Conservation (phyloP, 2,797 vertebrate species). For the Lophius americanus region DNA sequence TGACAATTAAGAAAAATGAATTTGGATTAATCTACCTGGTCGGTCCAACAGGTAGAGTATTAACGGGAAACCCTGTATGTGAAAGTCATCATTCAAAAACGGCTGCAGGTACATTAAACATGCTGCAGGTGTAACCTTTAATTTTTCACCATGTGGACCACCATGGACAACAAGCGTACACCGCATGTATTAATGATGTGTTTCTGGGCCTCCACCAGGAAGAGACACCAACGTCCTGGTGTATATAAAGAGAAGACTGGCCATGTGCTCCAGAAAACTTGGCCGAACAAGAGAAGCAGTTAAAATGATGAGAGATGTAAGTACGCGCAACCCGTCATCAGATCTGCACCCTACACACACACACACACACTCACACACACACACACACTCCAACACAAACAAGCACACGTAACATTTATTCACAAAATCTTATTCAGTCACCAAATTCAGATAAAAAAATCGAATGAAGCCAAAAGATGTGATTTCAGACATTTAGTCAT, state of each 20-base stretch:
- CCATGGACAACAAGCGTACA: not conserved
- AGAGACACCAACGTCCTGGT: slow-evolving; percentile 98
- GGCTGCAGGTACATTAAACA: not conserved
- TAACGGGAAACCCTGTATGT: too few relatives aligned
- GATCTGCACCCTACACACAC: not conserved
- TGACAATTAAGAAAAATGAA: too few relatives aligned
- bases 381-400: slow-evolving; percentile 12
- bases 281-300: slow-evolving; percentile 97
- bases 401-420: not conserved
- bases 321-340: slow-evolving; percentile 55
- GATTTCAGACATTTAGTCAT: not conserved
- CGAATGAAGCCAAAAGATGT: not conserved
- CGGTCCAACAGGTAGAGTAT: too few relatives aligned
- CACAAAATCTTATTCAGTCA: too few relatives aligned
- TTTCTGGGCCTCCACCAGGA: slow-evolving; percentile 81
- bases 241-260: slow-evolving; percentile 96
- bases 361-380: slow-evolving; percentile 22
- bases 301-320: slow-evolving; percentile 99
- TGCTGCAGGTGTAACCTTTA: not conserved
- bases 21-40: too few relatives aligned
- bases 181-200: slow-evolving; percentile 16
- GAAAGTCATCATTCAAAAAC: too few relatives aligned
- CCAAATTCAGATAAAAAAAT: too few relatives aligned
- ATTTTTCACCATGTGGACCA: too few relatives aligned
- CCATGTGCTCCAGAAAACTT: slow-evolving; percentile 98